Conservation (phyloP, 2,888 invertebrate genomes). For the Andrena hattorfiana region DNA sequence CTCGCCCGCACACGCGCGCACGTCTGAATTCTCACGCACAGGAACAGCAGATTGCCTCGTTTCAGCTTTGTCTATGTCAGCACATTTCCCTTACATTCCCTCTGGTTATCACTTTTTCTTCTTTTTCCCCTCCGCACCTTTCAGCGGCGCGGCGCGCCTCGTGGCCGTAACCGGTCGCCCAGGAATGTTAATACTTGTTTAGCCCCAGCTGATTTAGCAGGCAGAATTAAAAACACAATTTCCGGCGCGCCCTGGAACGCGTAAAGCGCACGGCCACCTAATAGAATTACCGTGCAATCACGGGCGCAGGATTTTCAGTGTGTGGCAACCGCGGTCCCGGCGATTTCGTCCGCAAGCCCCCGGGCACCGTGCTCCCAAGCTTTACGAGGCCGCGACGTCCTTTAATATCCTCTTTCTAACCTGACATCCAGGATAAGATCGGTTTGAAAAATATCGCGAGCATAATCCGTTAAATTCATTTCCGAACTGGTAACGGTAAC, state of each 20-base stretch:
- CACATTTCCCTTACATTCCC: conserved; percentile 33
- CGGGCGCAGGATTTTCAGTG: conserved; percentile 69
- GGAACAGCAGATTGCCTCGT: conserved; percentile 46
- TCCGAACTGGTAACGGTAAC: conserved; percentile 20
- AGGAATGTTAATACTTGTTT: conserved; percentile 81
- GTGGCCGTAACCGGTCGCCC: conserved; percentile 53
- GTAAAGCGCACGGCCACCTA: conserved; percentile 74
- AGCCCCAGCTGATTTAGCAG: conserved; percentile 79
- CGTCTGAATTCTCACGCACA: background rate
- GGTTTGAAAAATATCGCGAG: conserved; percentile 40
- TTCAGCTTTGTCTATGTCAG: conserved; percentile 44
- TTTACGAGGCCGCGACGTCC: conserved; percentile 59
- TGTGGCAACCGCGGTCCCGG: conserved; percentile 40
- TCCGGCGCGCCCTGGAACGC: conserved; percentile 69
- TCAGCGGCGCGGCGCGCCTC: conserved; percentile 21
- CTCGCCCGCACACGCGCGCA: background rate
- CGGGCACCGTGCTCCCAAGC: conserved; percentile 15
- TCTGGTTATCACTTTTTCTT: conserved; percentile 42
- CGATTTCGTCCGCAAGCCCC: conserved; percentile 32
- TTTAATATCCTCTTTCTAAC: conserved; percentile 59
- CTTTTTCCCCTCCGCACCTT: conserved; percentile 31
- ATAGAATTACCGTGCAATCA: conserved; percentile 81
- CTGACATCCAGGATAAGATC: conserved; percentile 55
- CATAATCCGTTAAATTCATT: conserved; percentile 54
- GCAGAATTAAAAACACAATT: conserved; percentile 82